These are phyloP conservation scores for Apistogramma diplotaenia DNA, from an alignment of 2,113 vertebrate species.

Conservation along the genomic window DNA sequence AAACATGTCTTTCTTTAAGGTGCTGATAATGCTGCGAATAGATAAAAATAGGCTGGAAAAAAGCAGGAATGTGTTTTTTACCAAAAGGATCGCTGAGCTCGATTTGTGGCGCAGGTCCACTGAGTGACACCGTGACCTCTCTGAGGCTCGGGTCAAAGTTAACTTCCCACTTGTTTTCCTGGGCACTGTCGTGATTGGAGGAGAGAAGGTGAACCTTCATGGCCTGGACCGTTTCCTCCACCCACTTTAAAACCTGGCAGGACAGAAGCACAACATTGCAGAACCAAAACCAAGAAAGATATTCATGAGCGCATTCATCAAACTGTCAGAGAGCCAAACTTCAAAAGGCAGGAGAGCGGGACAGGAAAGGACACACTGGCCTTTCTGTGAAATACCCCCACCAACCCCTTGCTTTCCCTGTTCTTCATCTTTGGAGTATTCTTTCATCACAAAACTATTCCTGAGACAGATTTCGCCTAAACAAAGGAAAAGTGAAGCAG, in stretches of 20 bases:
- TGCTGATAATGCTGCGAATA: not conserved
- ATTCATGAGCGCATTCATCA: not conserved
- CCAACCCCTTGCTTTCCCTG: conserved; percentile 1
- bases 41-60: not conserved
- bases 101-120: conserved; percentile 84
- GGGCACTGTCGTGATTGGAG: conserved; percentile 82
- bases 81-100: conserved; percentile 85
- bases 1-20: not conserved
- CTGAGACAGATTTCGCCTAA: conserved; percentile 53
- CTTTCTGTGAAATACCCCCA: not conserved
- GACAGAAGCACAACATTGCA: not conserved
- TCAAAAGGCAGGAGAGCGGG: conserved; percentile 4
- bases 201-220: conserved; percentile 92
- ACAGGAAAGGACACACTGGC: conserved; percentile 32
- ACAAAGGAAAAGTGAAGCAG: conserved; percentile 67
- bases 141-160: conserved; percentile 89
- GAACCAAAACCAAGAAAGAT: not conserved
- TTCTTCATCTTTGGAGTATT: conserved; percentile 49
- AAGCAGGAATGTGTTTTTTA: conserved; percentile 47
- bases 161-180: conserved; percentile 83
- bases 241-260: conserved; percentile 90
- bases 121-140: conserved; percentile 91
- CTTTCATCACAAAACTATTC: conserved; percentile 53
- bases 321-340: conserved; percentile 16
- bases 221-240: conserved; percentile 89